These are phyloP conservation scores for Linepithema humile DNA, from an alignment of 1,140 invertebrate species.

Conservation along the genomic window DNA sequence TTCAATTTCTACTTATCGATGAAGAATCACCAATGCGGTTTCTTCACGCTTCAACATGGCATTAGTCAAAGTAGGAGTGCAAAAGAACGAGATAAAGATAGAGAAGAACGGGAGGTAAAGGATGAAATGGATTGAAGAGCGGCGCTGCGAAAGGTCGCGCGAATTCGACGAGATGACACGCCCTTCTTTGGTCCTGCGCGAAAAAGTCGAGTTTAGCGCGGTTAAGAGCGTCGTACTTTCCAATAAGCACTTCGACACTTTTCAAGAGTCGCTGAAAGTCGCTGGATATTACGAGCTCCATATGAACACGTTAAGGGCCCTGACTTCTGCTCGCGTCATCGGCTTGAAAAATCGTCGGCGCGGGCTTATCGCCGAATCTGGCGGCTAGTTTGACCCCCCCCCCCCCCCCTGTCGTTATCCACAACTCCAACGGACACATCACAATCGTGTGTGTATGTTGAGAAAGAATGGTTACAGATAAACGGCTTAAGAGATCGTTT, in stretches of 20 bases:
- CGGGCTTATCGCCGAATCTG: conserved; percentile 40
- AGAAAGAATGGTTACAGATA: too few species aligned
- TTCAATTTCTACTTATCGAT: conserved; percentile 62
- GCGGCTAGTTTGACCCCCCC: too few species aligned
- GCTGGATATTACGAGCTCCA: conserved; percentile 62
- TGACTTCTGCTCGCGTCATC: conserved; percentile 47
- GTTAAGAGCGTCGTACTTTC: conserved; percentile 61
- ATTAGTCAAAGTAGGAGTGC: neutral
- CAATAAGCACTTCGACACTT: conserved; percentile 54
- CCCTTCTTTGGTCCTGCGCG: conserved; percentile 35
- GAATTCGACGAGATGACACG: conserved; percentile 49
- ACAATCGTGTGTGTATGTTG: conserved; percentile 27
- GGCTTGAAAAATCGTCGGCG: conserved; percentile 60
- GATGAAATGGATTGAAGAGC: conserved; percentile 12
- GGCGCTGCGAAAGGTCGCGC: conserved; percentile 13
- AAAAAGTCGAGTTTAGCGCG: conserved; percentile 23
- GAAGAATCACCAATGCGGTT: conserved; percentile 23
- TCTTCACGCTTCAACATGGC: neutral
- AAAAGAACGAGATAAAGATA: too few species aligned
- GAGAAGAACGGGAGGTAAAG: too few species aligned
- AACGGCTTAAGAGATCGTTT: too few species aligned
- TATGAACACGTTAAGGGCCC: conserved; percentile 61
- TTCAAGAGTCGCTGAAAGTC: conserved; percentile 21
- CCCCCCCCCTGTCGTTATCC: conserved; percentile 16
- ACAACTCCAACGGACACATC: conserved; percentile 30